Evolutionary conservation across 2,113 vertebrate genomes (phyloP), one percentile per base, ranked within the genome.

Genomic region (Malurus alboscapulatus): DNA sequence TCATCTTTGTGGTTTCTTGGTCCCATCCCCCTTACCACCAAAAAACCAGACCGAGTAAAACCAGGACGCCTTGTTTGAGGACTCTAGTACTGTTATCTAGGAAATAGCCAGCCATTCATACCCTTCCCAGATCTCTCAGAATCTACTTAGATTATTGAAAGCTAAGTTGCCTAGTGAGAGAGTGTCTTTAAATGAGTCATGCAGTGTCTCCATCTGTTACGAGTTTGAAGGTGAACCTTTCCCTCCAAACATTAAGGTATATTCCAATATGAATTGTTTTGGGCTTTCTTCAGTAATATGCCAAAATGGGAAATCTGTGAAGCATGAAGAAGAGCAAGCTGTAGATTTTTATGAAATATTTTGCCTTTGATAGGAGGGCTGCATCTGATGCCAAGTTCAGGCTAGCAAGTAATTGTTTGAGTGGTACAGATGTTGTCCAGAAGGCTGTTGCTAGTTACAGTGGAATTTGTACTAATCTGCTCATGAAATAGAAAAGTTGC

Each of bases 161-260:
- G 50, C 32, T 72, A 68, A 88, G 48, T 48, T 93, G 36, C 42
- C 20, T 61, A 9, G 65, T 67, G 66, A 66, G 66, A 81, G 67
- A 84, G 53, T 73, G 61, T 59, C 81, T 87, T 92, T 69, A 47
- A 87, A 58, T 82, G 68, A 88, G 45, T 78, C 25, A 13, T 73
- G 66, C 50, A 65, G 38, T 62, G 24, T 93, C 67, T 82, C 57
- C 77, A 53, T 88, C 65, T 89, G 66, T 78, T 92, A 44, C 0
- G 16, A 84, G 71, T 78, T 93, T 87, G 86, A 84, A 87, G 91
- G 74, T 89, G 81, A 91, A 58, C 66, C 44, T 89, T 87, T 82
- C 66, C 58, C 38, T 79, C 66, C 72, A 87, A 24, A 91, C 57
- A 47, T 76, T 57, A 61, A 79, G 58, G 42, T 54, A 2, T 71